Evolutionary conservation across 2,113 vertebrate species (phyloP).

Genomic region (Gallinago media): DNA sequence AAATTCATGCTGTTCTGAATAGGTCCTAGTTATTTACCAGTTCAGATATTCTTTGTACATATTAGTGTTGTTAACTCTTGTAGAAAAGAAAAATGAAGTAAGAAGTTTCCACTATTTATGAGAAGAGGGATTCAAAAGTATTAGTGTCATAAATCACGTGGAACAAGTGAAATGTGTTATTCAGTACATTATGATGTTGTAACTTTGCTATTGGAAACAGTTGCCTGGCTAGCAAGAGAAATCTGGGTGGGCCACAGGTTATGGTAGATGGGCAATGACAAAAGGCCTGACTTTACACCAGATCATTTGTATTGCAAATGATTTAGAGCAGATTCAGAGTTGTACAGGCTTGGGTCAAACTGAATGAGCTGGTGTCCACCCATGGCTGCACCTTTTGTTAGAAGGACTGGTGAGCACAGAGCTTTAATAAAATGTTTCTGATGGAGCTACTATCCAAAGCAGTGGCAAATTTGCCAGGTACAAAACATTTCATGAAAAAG

Average conservation of each 20-base stretch:
- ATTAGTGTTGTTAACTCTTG: neutral
- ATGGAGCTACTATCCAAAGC: neutral
- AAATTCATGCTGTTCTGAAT: neutral
- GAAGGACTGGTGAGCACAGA: neutral
- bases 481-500: neutral
- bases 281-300: slow-evolving; percentile 10
- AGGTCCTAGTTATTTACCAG: neutral
- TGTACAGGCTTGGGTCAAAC: neutral
- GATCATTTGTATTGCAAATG: slow-evolving; percentile 38
- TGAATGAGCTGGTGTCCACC: slow-evolving; percentile 27
- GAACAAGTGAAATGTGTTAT: slow-evolving; percentile 4
- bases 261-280: slow-evolving; percentile 46
- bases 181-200: slow-evolving; percentile 33
- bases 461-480: neutral
- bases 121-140: slow-evolving; percentile 32
- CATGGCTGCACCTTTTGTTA: slow-evolving; percentile 52
- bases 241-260: slow-evolving; percentile 1
- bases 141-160: neutral
- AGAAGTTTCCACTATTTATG: slow-evolving; percentile 28
- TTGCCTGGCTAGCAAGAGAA: slow-evolving; percentile 8
- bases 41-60: neutral
- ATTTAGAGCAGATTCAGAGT: slow-evolving; percentile 8
- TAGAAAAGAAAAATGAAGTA: slow-evolving; percentile 21
- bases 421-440: neutral
- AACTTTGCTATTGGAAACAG: slow-evolving; percentile 14